phyloP scores from a whole-genome alignment of 1,140 invertebrate genomes.

The Pseudomyrmex flavicornis region DNA sequence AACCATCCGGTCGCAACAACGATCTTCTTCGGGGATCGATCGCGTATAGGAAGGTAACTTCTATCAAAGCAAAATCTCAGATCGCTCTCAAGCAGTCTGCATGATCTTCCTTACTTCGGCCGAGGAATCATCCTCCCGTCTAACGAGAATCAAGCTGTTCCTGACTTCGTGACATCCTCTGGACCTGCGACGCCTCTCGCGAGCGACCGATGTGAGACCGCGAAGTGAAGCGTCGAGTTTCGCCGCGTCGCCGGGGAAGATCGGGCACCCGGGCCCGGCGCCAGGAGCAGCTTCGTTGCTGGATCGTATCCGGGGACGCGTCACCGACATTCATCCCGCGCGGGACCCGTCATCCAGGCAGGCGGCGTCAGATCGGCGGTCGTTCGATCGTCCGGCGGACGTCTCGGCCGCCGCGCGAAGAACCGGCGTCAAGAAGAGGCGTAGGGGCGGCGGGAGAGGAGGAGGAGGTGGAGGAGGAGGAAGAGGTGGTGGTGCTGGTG shows the following conservation, averaged over 20 bases:
- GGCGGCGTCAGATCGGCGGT: slow-evolving; percentile 69
- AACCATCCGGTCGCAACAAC: background rate
- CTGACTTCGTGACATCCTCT: background rate
- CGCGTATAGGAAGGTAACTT: background rate
- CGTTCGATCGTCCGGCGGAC: slow-evolving; percentile 71
- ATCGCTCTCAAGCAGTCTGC: background rate
- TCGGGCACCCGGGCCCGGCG: slow-evolving; percentile 24
- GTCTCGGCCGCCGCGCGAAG: slow-evolving; percentile 67
- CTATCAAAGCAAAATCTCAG: background rate
- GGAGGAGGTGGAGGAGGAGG: slow-evolving; percentile 62
- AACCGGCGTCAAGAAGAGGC: slow-evolving; percentile 49
- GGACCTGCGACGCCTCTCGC: background rate
- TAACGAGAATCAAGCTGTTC: no score
- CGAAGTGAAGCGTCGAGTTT: background rate
- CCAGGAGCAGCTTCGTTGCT: slow-evolving; percentile 42
- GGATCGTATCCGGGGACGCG: slow-evolving; percentile 56
- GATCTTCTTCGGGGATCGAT: background rate
- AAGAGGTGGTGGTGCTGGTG: slow-evolving; percentile 59
- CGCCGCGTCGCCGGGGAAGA: slow-evolving; percentile 15
- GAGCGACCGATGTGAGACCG: slow-evolving; percentile 36
- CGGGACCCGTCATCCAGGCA: slow-evolving; percentile 67
- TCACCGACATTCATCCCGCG: slow-evolving; percentile 70
- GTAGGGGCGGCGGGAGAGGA: slow-evolving; percentile 62
- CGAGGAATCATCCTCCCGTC: background rate
- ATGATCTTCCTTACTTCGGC: background rate